These are phyloP conservation scores for Sylvietta virens DNA, from an alignment of 2,113 vertebrate species.

Conservation along the genomic window DNA sequence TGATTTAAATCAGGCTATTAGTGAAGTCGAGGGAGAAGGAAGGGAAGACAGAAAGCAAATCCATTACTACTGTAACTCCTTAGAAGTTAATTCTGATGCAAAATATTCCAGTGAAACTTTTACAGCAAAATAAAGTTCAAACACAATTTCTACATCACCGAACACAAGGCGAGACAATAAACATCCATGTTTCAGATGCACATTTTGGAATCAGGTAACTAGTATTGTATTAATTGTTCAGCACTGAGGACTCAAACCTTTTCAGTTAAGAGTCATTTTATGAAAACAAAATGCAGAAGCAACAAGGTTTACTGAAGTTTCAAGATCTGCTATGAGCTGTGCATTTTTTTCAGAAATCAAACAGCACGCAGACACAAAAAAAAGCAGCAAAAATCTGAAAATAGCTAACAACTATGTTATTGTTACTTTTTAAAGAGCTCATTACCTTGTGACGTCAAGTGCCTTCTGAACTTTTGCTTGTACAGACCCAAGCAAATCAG, in stretches of 20 bases:
- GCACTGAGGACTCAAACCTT: neutral
- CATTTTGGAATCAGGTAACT: neutral
- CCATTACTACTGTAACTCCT: neutral
- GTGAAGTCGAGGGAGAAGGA: neutral
- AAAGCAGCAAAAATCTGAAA: neutral
- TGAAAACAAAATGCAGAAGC: neutral
- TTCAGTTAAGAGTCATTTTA: neutral
- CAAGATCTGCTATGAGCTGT: neutral
- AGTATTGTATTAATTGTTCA: neutral
- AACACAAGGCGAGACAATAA: neutral
- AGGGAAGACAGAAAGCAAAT: neutral
- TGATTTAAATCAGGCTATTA: neutral
- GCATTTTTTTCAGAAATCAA: neutral
- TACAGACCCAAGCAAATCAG: slow-evolving; percentile 94
- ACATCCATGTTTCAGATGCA: neutral
- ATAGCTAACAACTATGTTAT: neutral
- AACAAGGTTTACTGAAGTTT: neutral
- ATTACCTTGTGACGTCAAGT: slow-evolving; percentile 92
- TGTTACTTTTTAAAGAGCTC: neutral
- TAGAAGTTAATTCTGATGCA: neutral
- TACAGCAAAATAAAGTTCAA: neutral
- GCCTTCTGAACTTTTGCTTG: slow-evolving; percentile 97
- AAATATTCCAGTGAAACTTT: neutral
- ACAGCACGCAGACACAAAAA: neutral
- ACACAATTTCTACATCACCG: neutral